Percentiles rank a stretch among this genome's conserved stretches.
phyloP scores from a whole-genome alignment of 2,113 vertebrate species.

The Piprites chloris region DNA sequence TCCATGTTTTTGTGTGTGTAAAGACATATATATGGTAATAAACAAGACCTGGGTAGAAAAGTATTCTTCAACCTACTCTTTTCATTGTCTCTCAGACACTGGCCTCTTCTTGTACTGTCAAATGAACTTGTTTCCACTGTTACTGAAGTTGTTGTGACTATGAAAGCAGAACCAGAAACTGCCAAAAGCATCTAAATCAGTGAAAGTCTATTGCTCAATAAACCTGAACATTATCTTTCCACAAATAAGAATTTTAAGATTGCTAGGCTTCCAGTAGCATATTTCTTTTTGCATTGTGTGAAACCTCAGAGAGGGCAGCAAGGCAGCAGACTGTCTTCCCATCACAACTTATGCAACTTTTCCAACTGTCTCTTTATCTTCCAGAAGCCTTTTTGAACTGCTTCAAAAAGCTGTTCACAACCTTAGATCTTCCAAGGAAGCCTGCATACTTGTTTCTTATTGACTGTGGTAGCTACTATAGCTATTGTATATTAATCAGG shows the following conservation, averaged over 20 bases:
- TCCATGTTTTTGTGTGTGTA: background rate
- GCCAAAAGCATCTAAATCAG: background rate
- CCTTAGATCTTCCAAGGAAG: accelerated
- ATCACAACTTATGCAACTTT: background rate
- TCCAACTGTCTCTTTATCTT: background rate
- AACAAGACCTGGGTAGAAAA: background rate
- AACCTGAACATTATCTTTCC: background rate
- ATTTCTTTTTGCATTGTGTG: background rate
- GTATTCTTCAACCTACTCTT: background rate
- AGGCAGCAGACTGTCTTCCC: background rate
- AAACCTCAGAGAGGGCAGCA: background rate
- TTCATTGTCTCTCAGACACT: background rate
- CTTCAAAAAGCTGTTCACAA: background rate
- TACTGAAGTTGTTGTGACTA: background rate
- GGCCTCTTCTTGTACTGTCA: background rate
- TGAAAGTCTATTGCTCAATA: background rate
- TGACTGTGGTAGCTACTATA: background rate
- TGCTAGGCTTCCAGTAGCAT: accelerated
- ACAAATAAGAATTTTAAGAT: background rate
- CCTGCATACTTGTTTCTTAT: background rate
- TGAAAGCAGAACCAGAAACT: background rate
- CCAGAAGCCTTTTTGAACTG: background rate
- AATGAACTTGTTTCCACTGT: background rate
- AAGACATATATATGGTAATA: background rate
- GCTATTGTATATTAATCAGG: background rate